Percentiles rank a stretch among this genome's conserved stretches.
phyloP scores from a whole-genome alignment of 2,113 vertebrate genomes.

The Gadus macrocephalus region DNA sequence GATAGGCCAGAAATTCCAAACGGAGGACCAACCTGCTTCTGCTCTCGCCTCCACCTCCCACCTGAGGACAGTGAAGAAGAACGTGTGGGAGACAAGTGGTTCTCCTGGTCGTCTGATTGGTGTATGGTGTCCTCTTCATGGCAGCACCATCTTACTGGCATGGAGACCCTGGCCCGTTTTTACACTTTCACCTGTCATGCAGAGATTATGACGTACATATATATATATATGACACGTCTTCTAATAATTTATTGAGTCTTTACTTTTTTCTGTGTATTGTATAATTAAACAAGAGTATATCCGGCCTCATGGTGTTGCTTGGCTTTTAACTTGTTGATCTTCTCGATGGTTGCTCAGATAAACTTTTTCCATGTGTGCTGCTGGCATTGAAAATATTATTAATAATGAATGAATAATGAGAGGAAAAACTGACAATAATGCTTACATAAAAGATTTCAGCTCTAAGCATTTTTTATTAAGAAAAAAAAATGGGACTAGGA shows the following conservation, averaged over 20 bases:
- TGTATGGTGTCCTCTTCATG: no score
- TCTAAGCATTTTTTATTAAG: constrained; percentile 48
- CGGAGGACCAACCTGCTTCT: constrained; percentile 5
- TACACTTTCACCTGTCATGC: constrained; percentile 56
- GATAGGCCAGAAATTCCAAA: neutral
- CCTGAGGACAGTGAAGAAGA: neutral
- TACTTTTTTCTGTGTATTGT: constrained; percentile 62
- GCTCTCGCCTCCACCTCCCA: constrained; percentile 17
- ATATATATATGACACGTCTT: constrained; percentile 51
- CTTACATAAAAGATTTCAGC: constrained; percentile 21
- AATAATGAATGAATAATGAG: constrained; percentile 28
- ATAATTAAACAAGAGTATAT: constrained; percentile 57
- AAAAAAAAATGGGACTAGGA: constrained; percentile 40
- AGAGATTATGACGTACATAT: constrained; percentile 60
- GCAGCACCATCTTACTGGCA: no score
- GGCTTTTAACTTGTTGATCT: constrained; percentile 58
- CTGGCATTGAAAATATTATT: constrained; percentile 14
- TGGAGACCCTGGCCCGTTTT: constrained; percentile 22
- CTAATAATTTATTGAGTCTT: constrained; percentile 63
- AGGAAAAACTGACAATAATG: constrained; percentile 48
- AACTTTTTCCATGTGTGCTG: constrained; percentile 14
- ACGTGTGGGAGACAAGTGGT: no score
- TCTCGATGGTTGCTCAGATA: constrained; percentile 49
- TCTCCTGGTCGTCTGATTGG: no score
- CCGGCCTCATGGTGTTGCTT: constrained; percentile 60